Evolutionary conservation across 2,797 vertebrate species (phyloP), one percentile per base, ranked within the genome.

Genomic region (Poeciliopsis infans): DNA sequence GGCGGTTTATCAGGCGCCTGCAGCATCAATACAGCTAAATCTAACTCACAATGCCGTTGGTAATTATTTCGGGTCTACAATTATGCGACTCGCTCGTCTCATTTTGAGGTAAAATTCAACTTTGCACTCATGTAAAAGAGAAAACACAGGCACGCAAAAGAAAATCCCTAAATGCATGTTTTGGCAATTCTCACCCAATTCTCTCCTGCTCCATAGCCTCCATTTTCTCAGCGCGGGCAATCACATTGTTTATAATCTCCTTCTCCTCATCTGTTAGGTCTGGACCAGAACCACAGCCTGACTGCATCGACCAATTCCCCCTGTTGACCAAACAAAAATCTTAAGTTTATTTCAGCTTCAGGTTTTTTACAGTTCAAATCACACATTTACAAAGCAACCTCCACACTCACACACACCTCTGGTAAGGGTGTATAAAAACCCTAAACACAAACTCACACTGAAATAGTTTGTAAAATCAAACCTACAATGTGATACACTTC

Each of bases 231-330:
- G 98, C 98, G 0, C 98, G 96, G 43, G 96, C 97, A 0, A 99
- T 99, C 85, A 99, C 98, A 0, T 87, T 84, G 94, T 99, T 99
- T 93, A 99, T 99, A 79, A 99, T 98, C 90, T 98, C 98, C 90
- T 99, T 99, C 93, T 99, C 98, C 87, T 99, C 97, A 3, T 99
- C 97, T 0, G 97, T 99, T 92, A 99, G 96, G 83, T 99, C 98
- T 74, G 94, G 92, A 83, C 88, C 92, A 18, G 94, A 76, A 75
- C 92, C 89, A 15, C 93, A 84, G 36, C 94, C 92, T 15, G 91
- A 86, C 87, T 95, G 89, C 80, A 79, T 81, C 69, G 92, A 93
- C 95, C 95, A 95, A 88, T 87, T 93, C 47, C 86, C 91, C 90
- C 95, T 95, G 83, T 91, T 49, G 78, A 75, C 43, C 91, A 90